Evolutionary conservation across 30 jellyfish, hydroid and myxozoan genomes (phyloP), one percentile per base, ranked within the genome.

Genomic region (Sanderia malayensis): DNA sequence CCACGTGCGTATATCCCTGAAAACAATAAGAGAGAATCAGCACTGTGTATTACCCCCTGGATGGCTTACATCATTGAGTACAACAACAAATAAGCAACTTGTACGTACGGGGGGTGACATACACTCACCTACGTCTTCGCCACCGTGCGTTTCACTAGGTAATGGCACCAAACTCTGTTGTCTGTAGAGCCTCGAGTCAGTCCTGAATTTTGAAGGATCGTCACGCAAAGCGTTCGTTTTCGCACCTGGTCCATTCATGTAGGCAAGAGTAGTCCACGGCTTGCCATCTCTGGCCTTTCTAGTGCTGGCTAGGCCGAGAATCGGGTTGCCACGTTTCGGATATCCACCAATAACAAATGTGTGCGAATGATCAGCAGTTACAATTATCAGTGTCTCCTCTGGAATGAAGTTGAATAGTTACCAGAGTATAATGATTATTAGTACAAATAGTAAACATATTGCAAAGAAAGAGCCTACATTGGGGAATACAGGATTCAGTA

Each of bases 111-210:
- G n/a, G n/a, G n/a, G n/a, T n/a, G n/a, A n/a, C n/a, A n/a, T n/a
- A n/a, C n/a, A 31, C 98, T 44, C 72, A 90, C 98, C 98, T 46
- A 90, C 98, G 45, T 90, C 98, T 65, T 90, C 98, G 18, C 95
- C 98, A 1, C 98, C 96, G 55, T 90, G 98, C 0, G 92, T 69
- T 62, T 90, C 98, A 15, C 84, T 61, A 17, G 25, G 22, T 61
- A 69, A 37, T 20, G 95, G 95, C 24, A 90, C 93, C 67, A 90
- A 58, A 58, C 96, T 83, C 58, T 83, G 98, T 70, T 79, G 93
- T 21, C 4, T 53, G 82, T 68, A 84, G 1, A 31, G 53, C 9
- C 79, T 75, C 24, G 63, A 59, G 21, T 55, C 58, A 1, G 71
- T 70, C 29, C 68, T 82, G 10, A 29, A 37, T 45, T 34, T 62